Evolutionary conservation across 1,140 invertebrate genomes (phyloP).

Genomic region (Leguminivora glycinivorella): DNA sequence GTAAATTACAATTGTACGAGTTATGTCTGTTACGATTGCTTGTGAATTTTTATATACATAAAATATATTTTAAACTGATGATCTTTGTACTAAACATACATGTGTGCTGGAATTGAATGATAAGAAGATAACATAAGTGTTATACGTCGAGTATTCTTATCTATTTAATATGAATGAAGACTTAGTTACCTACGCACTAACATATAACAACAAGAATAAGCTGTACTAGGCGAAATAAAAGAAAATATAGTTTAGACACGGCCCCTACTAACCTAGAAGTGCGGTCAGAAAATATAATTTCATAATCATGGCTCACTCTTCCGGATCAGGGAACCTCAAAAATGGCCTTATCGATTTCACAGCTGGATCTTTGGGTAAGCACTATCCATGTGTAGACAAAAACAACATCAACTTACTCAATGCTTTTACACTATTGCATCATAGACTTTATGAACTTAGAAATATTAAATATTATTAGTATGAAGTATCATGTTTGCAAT

Average conservation of each 20-base stretch:
- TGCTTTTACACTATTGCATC: neutral
- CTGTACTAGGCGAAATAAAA: neutral
- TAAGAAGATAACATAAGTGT: neutral
- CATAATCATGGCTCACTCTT: slow-evolving; percentile 62
- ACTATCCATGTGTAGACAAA: neutral
- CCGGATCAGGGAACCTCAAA: slow-evolving; percentile 71
- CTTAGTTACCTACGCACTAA: neutral
- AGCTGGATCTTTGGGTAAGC: slow-evolving; percentile 85
- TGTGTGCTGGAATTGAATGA: neutral
- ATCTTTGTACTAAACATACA: neutral
- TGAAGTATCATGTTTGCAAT: too few relatives aligned
- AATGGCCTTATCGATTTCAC: slow-evolving; percentile 85
- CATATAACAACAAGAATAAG: neutral
- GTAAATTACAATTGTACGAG: too few relatives aligned
- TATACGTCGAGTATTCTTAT: neutral
- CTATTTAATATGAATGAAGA: slow-evolving; percentile 4
- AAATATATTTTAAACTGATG: neutral
- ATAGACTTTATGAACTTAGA: neutral
- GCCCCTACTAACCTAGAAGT: neutral
- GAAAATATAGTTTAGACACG: neutral
- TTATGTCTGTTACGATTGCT: neutral
- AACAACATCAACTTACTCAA: neutral
- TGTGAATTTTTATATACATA: neutral
- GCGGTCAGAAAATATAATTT: neutral
- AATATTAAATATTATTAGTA: too few relatives aligned